Evolutionary conservation across 2,888 invertebrate species (phyloP).

Genomic region (Acronicta aceris): DNA sequence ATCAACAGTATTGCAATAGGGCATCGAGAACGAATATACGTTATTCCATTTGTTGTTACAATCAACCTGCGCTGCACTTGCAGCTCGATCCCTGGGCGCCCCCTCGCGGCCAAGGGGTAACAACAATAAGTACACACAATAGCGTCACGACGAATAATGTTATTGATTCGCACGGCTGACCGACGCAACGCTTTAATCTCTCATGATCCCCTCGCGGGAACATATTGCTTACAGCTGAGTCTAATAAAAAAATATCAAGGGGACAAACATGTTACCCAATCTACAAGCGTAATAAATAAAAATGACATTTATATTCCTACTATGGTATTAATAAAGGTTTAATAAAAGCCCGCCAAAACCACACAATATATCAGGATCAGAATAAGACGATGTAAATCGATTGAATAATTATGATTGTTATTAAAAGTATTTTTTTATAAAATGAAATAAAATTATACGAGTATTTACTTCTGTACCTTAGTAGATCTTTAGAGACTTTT

Average conservation of each 20-base stretch:
- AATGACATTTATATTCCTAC: constrained; percentile 50
- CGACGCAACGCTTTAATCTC: constrained; percentile 72
- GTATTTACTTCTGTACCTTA: too few relatives aligned
- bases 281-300: constrained; percentile 59
- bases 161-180: constrained; percentile 79
- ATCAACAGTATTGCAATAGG: constrained; percentile 13
- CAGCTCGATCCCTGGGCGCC: constrained; percentile 8
- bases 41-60: constrained; percentile 18
- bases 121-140: constrained; percentile 68
- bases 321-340: constrained; percentile 40
- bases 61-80: constrained; percentile 52
- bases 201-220: constrained; percentile 72
- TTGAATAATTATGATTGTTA: background rate
- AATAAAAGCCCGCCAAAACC: constrained; percentile 35
- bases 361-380: constrained; percentile 16
- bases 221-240: constrained; percentile 78
- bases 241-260: constrained; percentile 65
- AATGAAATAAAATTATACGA: too few relatives aligned
- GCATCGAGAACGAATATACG: constrained; percentile 20
- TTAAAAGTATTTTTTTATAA: background rate
- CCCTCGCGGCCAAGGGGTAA: constrained; percentile 53
- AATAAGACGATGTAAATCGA: background rate
- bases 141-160: constrained; percentile 69
- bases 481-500: too few relatives aligned
- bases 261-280: constrained; percentile 47